Evolutionary conservation across 2,888 invertebrate genomes (phyloP).

Genomic region (Polymixis lichenea): DNA sequence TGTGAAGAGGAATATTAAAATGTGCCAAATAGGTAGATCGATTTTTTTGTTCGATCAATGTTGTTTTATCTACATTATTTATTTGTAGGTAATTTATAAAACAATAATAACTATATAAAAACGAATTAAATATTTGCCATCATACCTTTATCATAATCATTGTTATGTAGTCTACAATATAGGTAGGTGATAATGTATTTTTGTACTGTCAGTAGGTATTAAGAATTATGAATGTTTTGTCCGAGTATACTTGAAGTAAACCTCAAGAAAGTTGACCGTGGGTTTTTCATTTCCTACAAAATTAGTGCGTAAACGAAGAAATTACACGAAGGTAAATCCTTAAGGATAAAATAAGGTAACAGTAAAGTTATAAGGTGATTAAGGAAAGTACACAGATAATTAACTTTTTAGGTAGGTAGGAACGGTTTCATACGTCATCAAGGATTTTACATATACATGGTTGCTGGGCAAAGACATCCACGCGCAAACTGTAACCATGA

Average conservation of each 20-base stretch:
- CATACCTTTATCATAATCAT: too few species aligned
- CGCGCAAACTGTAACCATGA: too few species aligned
- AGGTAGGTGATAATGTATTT: neutral
- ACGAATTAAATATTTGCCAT: too few species aligned
- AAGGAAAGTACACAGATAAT: neutral
- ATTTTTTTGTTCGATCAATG: too few species aligned
- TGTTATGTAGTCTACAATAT: too few species aligned
- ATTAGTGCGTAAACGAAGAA: neutral
- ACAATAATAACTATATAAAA: too few species aligned
- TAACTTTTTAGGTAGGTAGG: neutral
- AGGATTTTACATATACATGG: neutral
- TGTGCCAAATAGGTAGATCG: neutral
- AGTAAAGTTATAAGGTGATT: neutral
- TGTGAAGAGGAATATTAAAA: neutral
- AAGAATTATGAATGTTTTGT: neutral
- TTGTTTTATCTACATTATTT: too few species aligned
- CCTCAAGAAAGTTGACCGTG: neutral
- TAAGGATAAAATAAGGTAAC: constrained; percentile 9
- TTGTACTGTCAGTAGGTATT: neutral
- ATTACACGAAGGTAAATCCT: neutral
- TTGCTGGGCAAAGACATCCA: too few species aligned
- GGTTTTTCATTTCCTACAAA: neutral
- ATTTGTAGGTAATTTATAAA: too few species aligned
- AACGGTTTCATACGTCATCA: neutral
- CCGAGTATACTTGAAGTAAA: neutral